These are phyloP conservation scores for Parauchenoglanis ngamensis DNA, from an alignment of 2,797 vertebrate species.

Conservation along the genomic window DNA sequence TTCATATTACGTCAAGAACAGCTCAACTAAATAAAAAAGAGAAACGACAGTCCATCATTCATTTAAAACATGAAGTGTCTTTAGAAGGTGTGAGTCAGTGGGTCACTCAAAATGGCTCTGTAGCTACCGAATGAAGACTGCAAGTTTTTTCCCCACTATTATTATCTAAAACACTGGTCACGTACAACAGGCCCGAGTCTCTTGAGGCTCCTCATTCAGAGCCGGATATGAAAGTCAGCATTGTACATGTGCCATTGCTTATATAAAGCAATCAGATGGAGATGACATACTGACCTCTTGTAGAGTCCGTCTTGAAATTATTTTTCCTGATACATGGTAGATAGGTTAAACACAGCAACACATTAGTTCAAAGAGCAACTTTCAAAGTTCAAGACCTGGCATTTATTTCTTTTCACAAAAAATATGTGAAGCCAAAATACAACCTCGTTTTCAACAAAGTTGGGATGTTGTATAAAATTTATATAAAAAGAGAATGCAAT, in stretches of 20 bases:
- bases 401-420: not conserved
- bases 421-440: not conserved
- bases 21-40: too few relatives aligned
- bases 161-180: conserved; percentile 1
- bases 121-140: not conserved
- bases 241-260: conserved; percentile 3
- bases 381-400: not conserved
- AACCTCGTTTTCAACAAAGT: too few relatives aligned
- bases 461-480: too few relatives aligned
- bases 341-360: not conserved
- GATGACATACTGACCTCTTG: conserved; percentile 1
- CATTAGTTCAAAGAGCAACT: not conserved
- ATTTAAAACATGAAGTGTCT: too few relatives aligned
- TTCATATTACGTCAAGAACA: too few relatives aligned
- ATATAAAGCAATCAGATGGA: conserved; percentile 11
- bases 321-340: not conserved
- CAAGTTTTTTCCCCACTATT: not conserved
- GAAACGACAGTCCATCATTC: too few relatives aligned
- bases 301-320: not conserved
- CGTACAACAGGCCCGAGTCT: not conserved
- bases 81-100: not conserved
- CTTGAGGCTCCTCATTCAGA: conserved; percentile 17
- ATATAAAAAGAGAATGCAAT: too few relatives aligned
- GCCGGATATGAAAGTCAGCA: conserved; percentile 42
- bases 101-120: conserved; percentile 13